Percentiles rank a stretch among this genome's conserved stretches.
Conservation (phyloP, 2,888 invertebrate genomes). For the Macrosoma leucophasiata region DNA sequence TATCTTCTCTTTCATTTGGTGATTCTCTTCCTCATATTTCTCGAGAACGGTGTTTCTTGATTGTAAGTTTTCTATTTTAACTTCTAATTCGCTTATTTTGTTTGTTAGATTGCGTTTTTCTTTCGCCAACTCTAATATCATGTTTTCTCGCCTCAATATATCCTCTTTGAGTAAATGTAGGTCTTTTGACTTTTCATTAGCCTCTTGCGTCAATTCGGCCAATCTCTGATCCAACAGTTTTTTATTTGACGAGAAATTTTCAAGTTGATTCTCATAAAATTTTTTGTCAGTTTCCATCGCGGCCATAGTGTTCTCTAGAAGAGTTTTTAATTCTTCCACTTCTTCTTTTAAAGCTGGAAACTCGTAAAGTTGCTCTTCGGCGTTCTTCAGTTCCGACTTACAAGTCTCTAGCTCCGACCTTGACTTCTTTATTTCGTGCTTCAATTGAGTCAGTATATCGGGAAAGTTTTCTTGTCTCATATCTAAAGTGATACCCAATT, state of each 20-base stretch:
- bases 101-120: constrained; percentile 73
- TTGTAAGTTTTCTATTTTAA: constrained; percentile 66
- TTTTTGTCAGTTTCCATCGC: constrained; percentile 72
- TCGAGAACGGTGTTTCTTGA: constrained; percentile 54
- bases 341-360: constrained; percentile 68
- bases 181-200: constrained; percentile 70
- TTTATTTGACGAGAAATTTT: constrained; percentile 70
- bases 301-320: constrained; percentile 66
- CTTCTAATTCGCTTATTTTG: constrained; percentile 63
- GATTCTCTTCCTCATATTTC: constrained; percentile 55
- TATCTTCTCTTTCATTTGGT: constrained; percentile 66
- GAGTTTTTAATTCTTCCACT: constrained; percentile 61
- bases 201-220: constrained; percentile 72
- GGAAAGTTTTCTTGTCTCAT: constrained; percentile 61
- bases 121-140: constrained; percentile 74
- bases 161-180: constrained; percentile 73
- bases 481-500: constrained; percentile 68
- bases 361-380: constrained; percentile 71
- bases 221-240: constrained; percentile 72
- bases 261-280: constrained; percentile 74
- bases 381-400: constrained; percentile 68
- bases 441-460: constrained; percentile 60
- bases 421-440: constrained; percentile 74
- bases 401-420: constrained; percentile 71
- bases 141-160: constrained; percentile 72